Conservation (phyloP, 2,888 invertebrate species). For the Macrophya annulata region DNA sequence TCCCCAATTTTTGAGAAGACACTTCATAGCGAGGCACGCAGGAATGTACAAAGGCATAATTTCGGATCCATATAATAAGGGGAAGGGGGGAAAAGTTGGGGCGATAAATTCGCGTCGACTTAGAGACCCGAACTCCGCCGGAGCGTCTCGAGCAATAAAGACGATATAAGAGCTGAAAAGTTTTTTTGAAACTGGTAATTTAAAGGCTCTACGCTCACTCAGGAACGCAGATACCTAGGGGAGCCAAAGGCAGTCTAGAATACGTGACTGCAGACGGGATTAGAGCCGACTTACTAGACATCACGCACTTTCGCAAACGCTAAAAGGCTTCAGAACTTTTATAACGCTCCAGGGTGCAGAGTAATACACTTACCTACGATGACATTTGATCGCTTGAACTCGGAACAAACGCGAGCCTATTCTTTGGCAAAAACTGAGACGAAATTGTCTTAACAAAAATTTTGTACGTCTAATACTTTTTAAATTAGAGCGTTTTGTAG, state of each 20-base stretch:
- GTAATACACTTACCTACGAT: conserved; percentile 1
- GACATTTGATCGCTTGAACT: neutral
- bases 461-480: neutral
- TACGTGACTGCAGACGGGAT: conserved; percentile 34
- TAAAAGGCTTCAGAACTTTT: conserved; percentile 32
- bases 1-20: neutral
- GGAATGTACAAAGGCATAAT: neutral
- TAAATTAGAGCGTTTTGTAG: neutral
- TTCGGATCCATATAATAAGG: conserved; percentile 6
- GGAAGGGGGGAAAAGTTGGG: conserved; percentile 20
- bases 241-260: conserved; percentile 19
- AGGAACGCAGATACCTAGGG: conserved; percentile 26
- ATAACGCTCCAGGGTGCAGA: neutral
- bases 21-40: neutral
- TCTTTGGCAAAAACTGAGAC: neutral
- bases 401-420: neutral
- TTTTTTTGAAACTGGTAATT: conserved; percentile 50
- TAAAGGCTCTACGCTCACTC: conserved; percentile 37
- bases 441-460: neutral
- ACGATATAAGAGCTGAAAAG: conserved; percentile 52
- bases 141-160: conserved; percentile 42
- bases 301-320: conserved; percentile 28
- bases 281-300: conserved; percentile 19
- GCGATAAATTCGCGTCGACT: conserved; percentile 39
- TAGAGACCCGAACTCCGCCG: neutral